Evolutionary conservation across 92 coral and sea anemone species (phyloP).

Genomic region (Isaurus tuberculatus): DNA sequence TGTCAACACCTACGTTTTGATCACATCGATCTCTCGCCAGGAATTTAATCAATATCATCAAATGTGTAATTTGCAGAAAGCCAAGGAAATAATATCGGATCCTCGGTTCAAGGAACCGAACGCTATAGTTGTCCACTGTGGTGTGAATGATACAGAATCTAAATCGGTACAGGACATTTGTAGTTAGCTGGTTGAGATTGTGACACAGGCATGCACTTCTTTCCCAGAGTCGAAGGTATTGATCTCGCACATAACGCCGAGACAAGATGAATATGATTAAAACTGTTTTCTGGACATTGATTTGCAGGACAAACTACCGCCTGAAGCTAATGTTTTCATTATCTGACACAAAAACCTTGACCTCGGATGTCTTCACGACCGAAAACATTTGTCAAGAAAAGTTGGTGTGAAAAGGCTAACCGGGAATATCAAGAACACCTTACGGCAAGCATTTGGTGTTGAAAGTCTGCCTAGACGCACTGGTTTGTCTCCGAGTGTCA

Average conservation of each 20-base stretch:
- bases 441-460: not conserved
- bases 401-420: not conserved
- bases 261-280: not conserved
- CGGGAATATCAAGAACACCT: not conserved
- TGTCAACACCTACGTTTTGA: not conserved
- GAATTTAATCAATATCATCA: not conserved
- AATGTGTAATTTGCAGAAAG: not conserved
- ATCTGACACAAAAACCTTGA: not conserved
- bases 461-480: not conserved
- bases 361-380: not conserved
- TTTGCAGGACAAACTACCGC: not conserved
- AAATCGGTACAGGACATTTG: constrained; percentile 1
- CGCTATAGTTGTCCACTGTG: constrained; percentile 1
- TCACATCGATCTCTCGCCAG: not conserved
- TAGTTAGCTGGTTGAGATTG: not conserved
- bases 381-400: not conserved
- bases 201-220: not conserved
- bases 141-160: not conserved
- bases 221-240: not conserved
- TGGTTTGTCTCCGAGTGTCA: not conserved
- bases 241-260: not conserved
- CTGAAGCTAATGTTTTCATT: not conserved
- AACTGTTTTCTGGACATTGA: not conserved
- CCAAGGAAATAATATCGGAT: constrained; percentile 1
- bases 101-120: not conserved